phyloP scores from a whole-genome alignment of 2,888 invertebrate species.

The Biston betularia region DNA sequence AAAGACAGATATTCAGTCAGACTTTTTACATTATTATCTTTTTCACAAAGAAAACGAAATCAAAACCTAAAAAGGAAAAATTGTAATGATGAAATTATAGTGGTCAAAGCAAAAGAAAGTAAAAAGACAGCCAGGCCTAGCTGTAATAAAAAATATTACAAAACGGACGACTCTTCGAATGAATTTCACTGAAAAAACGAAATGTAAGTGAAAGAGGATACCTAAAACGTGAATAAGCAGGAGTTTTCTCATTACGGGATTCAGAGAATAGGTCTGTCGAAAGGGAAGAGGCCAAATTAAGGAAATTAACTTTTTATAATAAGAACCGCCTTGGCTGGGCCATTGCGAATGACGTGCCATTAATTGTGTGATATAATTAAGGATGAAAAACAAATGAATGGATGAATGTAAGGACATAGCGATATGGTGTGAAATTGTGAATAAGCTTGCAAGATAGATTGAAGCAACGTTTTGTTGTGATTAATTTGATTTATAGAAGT shows the following conservation, averaged over 20 bases:
- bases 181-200: constrained; percentile 53
- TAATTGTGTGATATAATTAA: constrained; percentile 77
- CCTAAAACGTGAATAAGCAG: constrained; percentile 60
- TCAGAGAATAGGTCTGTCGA: constrained; percentile 65
- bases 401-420: constrained; percentile 41
- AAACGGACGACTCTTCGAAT: constrained; percentile 34
- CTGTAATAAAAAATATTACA: constrained; percentile 33
- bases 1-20: background rate
- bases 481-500: too few relatives aligned
- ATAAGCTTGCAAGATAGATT: background rate
- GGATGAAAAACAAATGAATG: constrained; percentile 59
- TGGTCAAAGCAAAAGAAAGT: constrained; percentile 35
- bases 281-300: constrained; percentile 75
- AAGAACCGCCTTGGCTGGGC: constrained; percentile 63
- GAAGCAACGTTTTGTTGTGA: background rate
- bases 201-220: constrained; percentile 60
- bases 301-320: constrained; percentile 81
- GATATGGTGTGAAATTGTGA: constrained; percentile 7
- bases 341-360: constrained; percentile 78
- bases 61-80: constrained; percentile 14
- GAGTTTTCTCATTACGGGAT: constrained; percentile 64
- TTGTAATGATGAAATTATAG: constrained; percentile 32
- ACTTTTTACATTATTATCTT: background rate
- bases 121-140: constrained; percentile 24
- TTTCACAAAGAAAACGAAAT: constrained; percentile 1